Conservation (phyloP, 2,113 vertebrate genomes). For the Phodopus roborovskii region DNA sequence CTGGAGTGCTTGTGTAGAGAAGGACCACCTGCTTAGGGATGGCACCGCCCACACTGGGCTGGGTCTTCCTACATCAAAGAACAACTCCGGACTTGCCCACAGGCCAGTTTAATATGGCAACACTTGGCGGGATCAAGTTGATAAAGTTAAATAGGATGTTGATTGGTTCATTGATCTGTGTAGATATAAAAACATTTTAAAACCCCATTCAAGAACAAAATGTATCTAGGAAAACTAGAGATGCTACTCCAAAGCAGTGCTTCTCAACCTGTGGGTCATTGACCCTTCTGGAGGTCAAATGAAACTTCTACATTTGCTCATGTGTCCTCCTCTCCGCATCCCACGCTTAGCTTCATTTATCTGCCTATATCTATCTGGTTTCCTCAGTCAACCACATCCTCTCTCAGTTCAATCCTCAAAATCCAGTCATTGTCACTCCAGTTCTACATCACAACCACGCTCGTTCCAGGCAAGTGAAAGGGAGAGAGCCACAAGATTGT, state of each 20-base stretch:
- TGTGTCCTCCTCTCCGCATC: not conserved
- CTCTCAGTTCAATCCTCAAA: not conserved
- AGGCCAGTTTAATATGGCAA: not conserved
- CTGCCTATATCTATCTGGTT: not conserved
- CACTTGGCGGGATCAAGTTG: not conserved
- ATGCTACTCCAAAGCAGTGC: not conserved
- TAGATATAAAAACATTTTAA: not conserved
- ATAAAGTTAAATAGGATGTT: not conserved
- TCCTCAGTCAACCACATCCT: not conserved
- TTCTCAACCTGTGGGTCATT: not conserved
- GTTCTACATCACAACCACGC: not conserved
- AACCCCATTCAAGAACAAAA: not conserved
- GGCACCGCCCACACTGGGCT: not conserved
- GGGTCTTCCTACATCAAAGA: too few species aligned
- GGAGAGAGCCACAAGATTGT: not conserved
- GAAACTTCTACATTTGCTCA: not conserved
- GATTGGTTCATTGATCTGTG: not conserved
- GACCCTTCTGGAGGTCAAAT: not conserved
- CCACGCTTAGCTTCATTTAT: not conserved
- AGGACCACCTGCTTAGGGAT: not conserved
- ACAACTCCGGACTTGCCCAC: too few species aligned
- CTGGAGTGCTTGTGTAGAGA: not conserved
- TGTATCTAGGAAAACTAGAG: not conserved
- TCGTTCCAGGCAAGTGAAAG: not conserved
- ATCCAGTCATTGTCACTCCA: not conserved